Base-by-base conservation (phyloP, 2,888 invertebrate genomes). In the Melinopterus prodromus region DNA sequence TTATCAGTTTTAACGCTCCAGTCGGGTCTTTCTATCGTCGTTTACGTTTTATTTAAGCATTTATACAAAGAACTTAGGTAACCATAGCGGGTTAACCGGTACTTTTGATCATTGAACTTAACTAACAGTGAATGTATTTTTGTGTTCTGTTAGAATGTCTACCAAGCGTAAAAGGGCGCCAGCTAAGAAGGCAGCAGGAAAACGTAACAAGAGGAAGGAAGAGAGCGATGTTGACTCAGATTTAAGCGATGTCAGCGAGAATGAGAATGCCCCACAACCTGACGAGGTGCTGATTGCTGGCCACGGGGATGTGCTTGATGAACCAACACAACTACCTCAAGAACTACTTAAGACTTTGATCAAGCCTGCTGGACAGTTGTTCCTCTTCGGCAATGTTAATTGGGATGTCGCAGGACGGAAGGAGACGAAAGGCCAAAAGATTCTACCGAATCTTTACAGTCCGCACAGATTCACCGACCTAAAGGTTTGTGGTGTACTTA, bases 331-430 rank as follows among this genome's bases (percentile, higher is more conserved):
- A 86, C 87, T 95, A 82, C 94, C 94, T 7, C 93, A 94, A 90
- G 93, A 94, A 86, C 88, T 94, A 75, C 88, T 94, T 78, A 90
- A 92, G 81, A 90, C 93, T 0, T 90, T 94, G 84, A 92, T 93
- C 85, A 94, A 94, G 87, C 91, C 92, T 0, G 92, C 94, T 0
- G 97, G 97, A 6, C 92, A 93, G 78, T 89, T 98, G 80, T 86
- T 98, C 85, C 92, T 98, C 82, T 94, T 96, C 84, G 98, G 98
- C 2, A 93, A 95, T 85, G 95, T 96, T 0, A 97, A 97, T 85
- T 98, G 98, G 98, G 98, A 98, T 85, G 90, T 95, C 84, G 97
- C 97, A 0, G 85, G 86, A 12, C 93, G 96, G 80, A 94, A 95
- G 85, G 93, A 94, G 72, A 95, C 95, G 77, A 96, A 97, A 86